Evolutionary conservation across 1,140 invertebrate genomes (phyloP), one percentile per base, ranked within the genome.

Genomic region (Trypoxylus dichotomus): DNA sequence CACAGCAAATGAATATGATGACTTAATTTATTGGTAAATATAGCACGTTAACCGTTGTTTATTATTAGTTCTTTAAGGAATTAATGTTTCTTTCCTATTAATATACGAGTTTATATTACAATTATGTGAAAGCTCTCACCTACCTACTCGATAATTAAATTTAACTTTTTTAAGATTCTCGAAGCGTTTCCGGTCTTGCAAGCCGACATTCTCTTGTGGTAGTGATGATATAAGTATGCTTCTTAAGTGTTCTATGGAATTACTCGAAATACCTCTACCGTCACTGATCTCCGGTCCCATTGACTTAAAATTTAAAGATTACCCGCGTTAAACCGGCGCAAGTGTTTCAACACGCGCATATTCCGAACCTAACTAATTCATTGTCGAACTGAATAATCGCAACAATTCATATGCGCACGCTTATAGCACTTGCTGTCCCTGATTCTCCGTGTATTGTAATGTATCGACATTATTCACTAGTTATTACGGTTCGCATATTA

Each of bases 221-320:
- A 91, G 83, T 10, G 90, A 90, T 71, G 87, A 88, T 79, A 91
- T 88, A n/a, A 91, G 86, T 79, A 91, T 90, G 19, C 89, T 90
- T 47, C 90, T 84, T 75, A 91, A 86, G 77, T 89, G 87, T 77
- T 88, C 88, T 41, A 91, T 86, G 75, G 88, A 88, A 82, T 86
- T 87, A 81, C 86, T 88, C 13, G 87, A 86, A 81, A 89, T 89
- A 72, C 87, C 87, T 71, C 87, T 84, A 78, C 88, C 86, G n/a
- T 77, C 41, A 19, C 0, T 47, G 8, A 13, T 24, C 10, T 76
- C 75, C 10, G 75, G 47, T 13, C 75, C 75, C 75, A 76, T 76
- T 21, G 60, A 19, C 19, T 63, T 27, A 27, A 63, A 37, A 37
- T 15, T 29, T 24, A 75, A 47, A 21, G 25, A 32, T 58, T 63